Base-by-base conservation (phyloP, 2,113 vertebrate species). In the Oncorhynchus clarkii region DNA sequence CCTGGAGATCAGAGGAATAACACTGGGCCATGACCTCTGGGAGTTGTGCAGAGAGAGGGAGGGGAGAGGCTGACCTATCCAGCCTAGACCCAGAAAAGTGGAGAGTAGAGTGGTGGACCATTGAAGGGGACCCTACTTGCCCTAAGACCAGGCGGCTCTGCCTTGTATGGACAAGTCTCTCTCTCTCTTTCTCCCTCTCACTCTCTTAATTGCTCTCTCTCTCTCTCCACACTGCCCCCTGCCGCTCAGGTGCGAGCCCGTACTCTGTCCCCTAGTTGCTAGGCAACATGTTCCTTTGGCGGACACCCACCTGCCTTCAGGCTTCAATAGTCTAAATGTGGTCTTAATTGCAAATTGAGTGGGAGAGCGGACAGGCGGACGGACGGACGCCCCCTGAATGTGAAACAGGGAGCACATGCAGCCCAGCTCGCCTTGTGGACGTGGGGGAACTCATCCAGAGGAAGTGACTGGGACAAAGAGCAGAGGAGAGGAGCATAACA, bases 311-410 rank as follows among this genome's bases (percentile, higher is more conserved):
- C 92, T 93, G 91, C 93, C 91, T 93, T 93, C 89, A 93, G 90
- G 92, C 93, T 92, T 93, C 91, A 91, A 81, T 80, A 90, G 91
- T 91, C 91, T 89, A 91, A 93, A 92, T 92, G 92, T 92, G 86
- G 91, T 92, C 91, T 92, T 93, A 92, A 93, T 93, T 93, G 92
- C 90, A 94, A 93, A 94, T 92, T 93, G 93, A 93, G 90, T 93
- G 89, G 91, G 92, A 93, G 88, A 90, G 79, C 67, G 2, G 20
- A 9, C 79, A 84, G 85, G 80, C 80, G 78, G 80, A 22, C 78
- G 84, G 84, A 79, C 80, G 78, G 80, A 92, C 84, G 85, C 85
- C 57, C 77, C 80, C 90, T 86, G 92, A 93, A 93, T 92, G 90
- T 88, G 87, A 93, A 93, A 81, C 88, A 90, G 91, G 85, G 39